Base-by-base conservation (phyloP, 2,113 vertebrate genomes). In the Opisthocomus hoazin region DNA sequence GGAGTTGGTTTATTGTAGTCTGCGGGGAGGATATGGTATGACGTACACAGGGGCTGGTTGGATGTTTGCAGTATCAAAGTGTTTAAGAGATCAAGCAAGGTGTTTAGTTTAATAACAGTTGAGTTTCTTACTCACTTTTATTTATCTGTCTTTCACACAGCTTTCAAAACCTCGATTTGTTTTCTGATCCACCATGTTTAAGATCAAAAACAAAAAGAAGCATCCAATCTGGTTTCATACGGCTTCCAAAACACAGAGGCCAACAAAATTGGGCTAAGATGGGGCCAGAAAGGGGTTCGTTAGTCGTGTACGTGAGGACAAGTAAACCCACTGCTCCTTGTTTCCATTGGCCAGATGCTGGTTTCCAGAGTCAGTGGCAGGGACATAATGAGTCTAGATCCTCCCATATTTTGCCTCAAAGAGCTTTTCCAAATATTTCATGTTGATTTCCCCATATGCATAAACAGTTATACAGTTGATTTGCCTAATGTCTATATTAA, bases 401-500 rank as follows among this genome's bases (percentile, higher is more conserved):
- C 32, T 84, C 36, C 46, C 9, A 2, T 22, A n/a, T 70, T 97
- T 84, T 88, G 54, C 64, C 26, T 92, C 43, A 64, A 66, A 93
- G 43, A 83, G 51, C 51, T 80, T 78, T 96, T 66, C 68, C 32
- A 74, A 60, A 81, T 87, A 94, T 89, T 91, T 76, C 14, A 12
- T 41, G 78, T 80, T 77, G 64, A 74, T 90, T 81, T 75, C 46
- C 48, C 68, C 48, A 85, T 85, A 78, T 50, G 64, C 54, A 58
- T 69, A 80, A 87, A 81, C 61, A 94, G 89, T 75, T 71, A 69
- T 20, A n/a, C 79, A 84, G 77, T 69, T 89, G 78, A 84, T 54
- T 95, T 79, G 91, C 60, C 51, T 93, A 95, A 86, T 91, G 91
- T 95, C 93, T 93, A 53, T 86, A 96, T 96, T 96, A 94, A 97